Percentiles rank a stretch among this genome's conserved stretches.
Conservation (phyloP, 2,113 vertebrate species). For the Engystomops pustulosus region DNA sequence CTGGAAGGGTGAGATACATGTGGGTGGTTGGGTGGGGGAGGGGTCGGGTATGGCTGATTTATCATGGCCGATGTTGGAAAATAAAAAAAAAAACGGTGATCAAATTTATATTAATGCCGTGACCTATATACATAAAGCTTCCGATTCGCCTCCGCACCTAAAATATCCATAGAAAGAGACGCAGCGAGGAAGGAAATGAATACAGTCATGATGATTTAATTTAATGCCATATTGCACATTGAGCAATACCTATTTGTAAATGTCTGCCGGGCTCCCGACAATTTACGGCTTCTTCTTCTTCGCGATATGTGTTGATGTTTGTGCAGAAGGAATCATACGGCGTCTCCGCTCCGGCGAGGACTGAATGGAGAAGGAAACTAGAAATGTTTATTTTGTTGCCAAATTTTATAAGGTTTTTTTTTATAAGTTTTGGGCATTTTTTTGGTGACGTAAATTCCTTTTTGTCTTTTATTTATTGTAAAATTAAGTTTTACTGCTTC, state of each 20-base stretch:
- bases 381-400: not conserved
- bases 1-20: conserved; percentile 70
- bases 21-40: conserved; percentile 61
- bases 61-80: conserved; percentile 84
- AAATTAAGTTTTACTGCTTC: not conserved
- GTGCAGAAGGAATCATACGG: not conserved
- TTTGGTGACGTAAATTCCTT: not conserved
- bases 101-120: conserved; percentile 85
- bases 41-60: conserved; percentile 79
- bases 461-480: not conserved
- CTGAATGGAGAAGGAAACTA: not conserved
- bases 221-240: not conserved
- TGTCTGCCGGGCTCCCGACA: not conserved
- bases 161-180: conserved; percentile 57
- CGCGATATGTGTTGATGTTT: not conserved
- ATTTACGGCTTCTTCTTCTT: conserved; percentile 26
- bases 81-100: conserved; percentile 83
- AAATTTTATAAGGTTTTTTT: no score
- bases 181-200: conserved; percentile 57
- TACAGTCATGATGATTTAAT: conserved; percentile 27
- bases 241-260: conserved; percentile 39
- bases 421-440: no score
- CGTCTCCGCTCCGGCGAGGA: not conserved
- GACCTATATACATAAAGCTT: conserved; percentile 75
- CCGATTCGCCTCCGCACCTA: conserved; percentile 70